These are phyloP conservation scores for Hetaerina titia DNA, from an alignment of 2,888 invertebrate species.

Conservation along the genomic window DNA sequence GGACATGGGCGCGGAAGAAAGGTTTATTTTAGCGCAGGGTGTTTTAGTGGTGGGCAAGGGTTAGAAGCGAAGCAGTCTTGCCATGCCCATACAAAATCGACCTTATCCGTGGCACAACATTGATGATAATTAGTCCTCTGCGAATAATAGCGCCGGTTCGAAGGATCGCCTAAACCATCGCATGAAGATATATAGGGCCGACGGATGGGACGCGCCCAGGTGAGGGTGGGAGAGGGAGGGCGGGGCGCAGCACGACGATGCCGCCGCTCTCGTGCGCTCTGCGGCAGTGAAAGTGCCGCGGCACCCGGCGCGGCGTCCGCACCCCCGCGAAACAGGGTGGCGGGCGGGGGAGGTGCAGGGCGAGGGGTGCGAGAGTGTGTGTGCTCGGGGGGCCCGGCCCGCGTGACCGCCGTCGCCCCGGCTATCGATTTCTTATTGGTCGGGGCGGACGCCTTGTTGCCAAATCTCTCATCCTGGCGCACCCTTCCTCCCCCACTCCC, in stretches of 20 bases:
- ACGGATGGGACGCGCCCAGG: neutral
- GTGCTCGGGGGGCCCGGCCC: conserved; percentile 20
- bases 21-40: neutral
- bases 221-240: too few species aligned
- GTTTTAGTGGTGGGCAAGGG: too few species aligned
- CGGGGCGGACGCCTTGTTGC: conserved; percentile 46
- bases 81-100: too few species aligned
- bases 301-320: neutral
- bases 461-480: conserved; percentile 36
- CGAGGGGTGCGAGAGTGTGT: conserved; percentile 4
- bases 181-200: neutral
- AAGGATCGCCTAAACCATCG: too few species aligned
- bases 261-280: too few species aligned
- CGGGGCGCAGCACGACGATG: too few species aligned
- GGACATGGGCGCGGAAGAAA: neutral
- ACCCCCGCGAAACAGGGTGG: neutral
- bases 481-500: neutral
- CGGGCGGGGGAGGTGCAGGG: too few species aligned
- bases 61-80: too few species aligned
- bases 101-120: too few species aligned
- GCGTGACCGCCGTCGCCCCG: conserved; percentile 21
- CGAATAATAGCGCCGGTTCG: too few species aligned
- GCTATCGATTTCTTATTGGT: conserved; percentile 65
- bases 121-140: too few species aligned
- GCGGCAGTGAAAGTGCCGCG: neutral